These are phyloP conservation scores for Parauchenoglanis ngamensis DNA, from an alignment of 2,797 vertebrate species.

Conservation along the genomic window DNA sequence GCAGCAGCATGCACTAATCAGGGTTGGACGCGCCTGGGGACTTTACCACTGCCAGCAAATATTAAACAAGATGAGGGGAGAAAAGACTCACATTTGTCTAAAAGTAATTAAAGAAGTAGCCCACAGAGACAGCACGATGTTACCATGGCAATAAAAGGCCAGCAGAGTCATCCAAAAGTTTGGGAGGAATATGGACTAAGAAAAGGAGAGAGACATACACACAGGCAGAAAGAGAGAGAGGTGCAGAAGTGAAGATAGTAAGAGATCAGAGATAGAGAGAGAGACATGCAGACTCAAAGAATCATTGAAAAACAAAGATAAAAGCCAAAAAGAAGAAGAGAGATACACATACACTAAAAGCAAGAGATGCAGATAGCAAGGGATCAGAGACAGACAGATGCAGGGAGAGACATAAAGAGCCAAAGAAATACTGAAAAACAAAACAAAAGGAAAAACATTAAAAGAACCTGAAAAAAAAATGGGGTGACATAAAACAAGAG, in stretches of 20 bases:
- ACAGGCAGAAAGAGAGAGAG: neutral
- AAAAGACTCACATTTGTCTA: conserved; percentile 66
- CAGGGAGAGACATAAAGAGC: neutral
- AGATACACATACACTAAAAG: neutral
- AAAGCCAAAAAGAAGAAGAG: neutral
- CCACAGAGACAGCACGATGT: conserved; percentile 48
- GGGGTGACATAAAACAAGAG: neutral
- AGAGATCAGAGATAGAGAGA: neutral
- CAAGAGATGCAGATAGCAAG: neutral
- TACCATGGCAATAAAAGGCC: conserved; percentile 50
- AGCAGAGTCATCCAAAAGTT: conserved; percentile 23
- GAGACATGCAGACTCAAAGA: neutral
- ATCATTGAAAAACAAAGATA: neutral
- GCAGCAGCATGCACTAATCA: conserved; percentile 72
- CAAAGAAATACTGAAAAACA: neutral
- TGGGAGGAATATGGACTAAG: neutral
- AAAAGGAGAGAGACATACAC: neutral
- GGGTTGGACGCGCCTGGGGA: conserved; percentile 62
- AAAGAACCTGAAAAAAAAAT: neutral
- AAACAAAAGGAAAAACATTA: neutral
- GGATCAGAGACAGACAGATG: neutral
- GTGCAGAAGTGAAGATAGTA: neutral
- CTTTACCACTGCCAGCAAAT: conserved; percentile 51
- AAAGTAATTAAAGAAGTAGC: conserved; percentile 75
- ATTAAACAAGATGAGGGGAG: conserved; percentile 64